Base-by-base conservation (phyloP, 2,113 vertebrate species). In the Leucosticte australis region DNA sequence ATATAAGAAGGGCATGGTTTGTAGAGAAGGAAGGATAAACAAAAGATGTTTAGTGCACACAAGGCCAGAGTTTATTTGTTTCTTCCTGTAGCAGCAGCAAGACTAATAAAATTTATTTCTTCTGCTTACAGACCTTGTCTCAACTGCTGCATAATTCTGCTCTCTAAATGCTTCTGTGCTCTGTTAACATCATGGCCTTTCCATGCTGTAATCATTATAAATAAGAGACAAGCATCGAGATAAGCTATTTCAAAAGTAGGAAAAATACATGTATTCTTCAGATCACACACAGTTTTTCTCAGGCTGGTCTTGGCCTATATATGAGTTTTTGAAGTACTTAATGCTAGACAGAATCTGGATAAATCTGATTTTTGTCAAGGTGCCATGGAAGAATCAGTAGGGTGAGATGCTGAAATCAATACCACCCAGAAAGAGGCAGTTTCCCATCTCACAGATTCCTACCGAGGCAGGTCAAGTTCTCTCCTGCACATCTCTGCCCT, bases 391-490 rank as follows among this genome's bases (percentile, higher is more conserved):
- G 3, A 74, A 92, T 77, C 23, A 28, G 23, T 67, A 31, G 62
- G 19, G 28, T 0, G 0, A 83, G 67, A 80, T 46, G 35, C 57
- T 85, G 73, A 86, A 96, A 87, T 81, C 83, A 71, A 37, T 81
- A 74, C 86, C 91, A 96, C 92, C 56, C 91, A 94, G 68, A 63
- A 87, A 81, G 53, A 80, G 20, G 21, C 17, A 60, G 19, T 76
- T 76, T 89, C 50, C 49, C 20, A 55, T 33, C 50, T 86, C 60
- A 77, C 37, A 77, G 37, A 7, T 20, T 42, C 30, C n/a, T 52
- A 6, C 9, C 0, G 0, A 55, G 42, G 30, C n/a, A 86, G 1
- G 0, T 35, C 4, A 7, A 83, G 20, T 62, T 90, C 41, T 90
- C 49, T 74, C 59, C 53, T 80, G 41, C 22, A 13, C 10, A 18